Evolutionary conservation across 2,888 invertebrate species (phyloP), one percentile per base, ranked within the genome.

Genomic region (Germaria angustata): DNA sequence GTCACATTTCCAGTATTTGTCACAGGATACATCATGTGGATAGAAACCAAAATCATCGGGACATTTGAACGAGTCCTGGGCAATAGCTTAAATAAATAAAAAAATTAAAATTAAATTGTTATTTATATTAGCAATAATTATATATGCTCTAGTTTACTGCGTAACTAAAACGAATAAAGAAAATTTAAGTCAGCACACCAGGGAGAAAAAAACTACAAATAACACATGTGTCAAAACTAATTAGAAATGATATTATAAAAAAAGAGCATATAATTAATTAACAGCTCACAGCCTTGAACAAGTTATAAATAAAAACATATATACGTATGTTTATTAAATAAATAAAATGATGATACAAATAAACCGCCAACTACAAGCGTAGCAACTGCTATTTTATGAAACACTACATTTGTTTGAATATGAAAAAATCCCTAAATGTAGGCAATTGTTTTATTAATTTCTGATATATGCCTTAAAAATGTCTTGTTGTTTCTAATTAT

Each of bases 1-100:
- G 92, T 97, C 97, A 90, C 98, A 98, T 92, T 97, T 97, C 96
- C 96, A 98, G 92, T 98, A 98, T 92, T 97, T 97, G 93, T 98
- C 98, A 91, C 98, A 98, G 63, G 96, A 96, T 81, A 93, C 90
- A 90, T 95, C 95, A 92, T 98, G 97, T 77, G 97, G 97, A 92
- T 97, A 98, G 93, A 97, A 98, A 36, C 97, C 98, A 90, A 96
- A 97, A 91, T 97, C 97, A 89, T 97, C 97, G 36, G 97, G 97
- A 89, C 98, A 98, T 93, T 97, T 96, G 94, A 97, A 98, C 89
- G 92, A 93, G 86, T 96, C 96, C 92, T 96, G 96, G 86, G 94
- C 95, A 88, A 93, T 92, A 88, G 93, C 94, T 95, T 93, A 41
- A 92, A 92, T 87, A 88, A 86, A 85, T 86, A 82, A 81, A 63